phyloP scores from a whole-genome alignment of 2,113 vertebrate species.

The Emydura subglobosa region DNA sequence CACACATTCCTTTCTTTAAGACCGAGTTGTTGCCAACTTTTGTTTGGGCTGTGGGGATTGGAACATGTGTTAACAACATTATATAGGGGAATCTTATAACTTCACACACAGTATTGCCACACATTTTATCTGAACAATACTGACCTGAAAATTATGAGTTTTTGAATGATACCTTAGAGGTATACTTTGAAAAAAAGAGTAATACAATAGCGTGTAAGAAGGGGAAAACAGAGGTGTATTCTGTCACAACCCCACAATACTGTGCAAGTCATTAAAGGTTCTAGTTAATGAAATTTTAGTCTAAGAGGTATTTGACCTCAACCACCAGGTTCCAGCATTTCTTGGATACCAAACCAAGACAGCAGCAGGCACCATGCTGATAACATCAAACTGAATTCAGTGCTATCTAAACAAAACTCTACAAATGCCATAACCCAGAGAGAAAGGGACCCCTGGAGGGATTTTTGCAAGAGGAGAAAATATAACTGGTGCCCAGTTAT shows the following conservation, averaged over 20 bases:
- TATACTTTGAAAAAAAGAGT: no score
- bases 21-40: neutral
- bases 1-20: neutral
- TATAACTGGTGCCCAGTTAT: neutral
- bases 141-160: neutral
- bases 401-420: neutral
- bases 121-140: neutral
- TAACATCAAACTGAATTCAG: neutral
- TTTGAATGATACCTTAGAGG: no score
- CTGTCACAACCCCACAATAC: no score
- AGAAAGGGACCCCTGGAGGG: neutral
- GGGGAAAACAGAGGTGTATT: no score
- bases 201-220: no score
- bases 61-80: neutral
- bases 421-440: neutral
- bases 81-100: neutral
- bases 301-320: no score
- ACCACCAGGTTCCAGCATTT: no score
- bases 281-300: slow-evolving; percentile 25
- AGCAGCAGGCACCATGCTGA: no score
- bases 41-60: neutral
- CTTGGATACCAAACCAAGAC: no score
- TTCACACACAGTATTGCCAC: neutral
- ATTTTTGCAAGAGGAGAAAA: neutral
- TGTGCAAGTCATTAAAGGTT: slow-evolving; percentile 23